A percentile compares a stretch with the other conserved stretches of the same genome.
Conservation (phyloP, 2,888 invertebrate species). For the Stenurella melanura region DNA sequence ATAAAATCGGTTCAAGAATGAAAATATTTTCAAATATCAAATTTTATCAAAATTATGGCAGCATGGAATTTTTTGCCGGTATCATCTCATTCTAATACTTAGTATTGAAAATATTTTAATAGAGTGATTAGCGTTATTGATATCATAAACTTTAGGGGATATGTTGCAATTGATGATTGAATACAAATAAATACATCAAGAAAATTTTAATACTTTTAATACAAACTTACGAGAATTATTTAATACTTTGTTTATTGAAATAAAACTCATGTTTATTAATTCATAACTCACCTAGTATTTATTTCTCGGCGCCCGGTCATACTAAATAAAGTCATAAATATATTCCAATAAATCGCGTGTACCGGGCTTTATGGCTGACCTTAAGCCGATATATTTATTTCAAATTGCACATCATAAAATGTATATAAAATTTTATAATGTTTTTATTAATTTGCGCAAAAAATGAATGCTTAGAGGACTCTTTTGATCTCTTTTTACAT, state of each 20-base stretch:
- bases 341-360: background rate
- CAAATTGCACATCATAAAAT: slow-evolving; percentile 4
- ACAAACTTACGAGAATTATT: slow-evolving; percentile 21
- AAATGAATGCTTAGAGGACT: background rate
- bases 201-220: slow-evolving; percentile 13
- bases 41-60: too few relatives aligned
- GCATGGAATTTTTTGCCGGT: too few relatives aligned
- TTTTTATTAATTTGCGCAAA: background rate
- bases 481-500: background rate
- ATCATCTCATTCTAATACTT: background rate
- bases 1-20: too few relatives aligned
- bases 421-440: background rate
- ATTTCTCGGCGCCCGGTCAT: slow-evolving; percentile 29
- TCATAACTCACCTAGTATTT: slow-evolving; percentile 33
- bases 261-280: slow-evolving; percentile 30
- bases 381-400: slow-evolving; percentile 5
- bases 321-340: slow-evolving; percentile 22
- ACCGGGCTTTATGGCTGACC: background rate
- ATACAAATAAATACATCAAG: background rate
- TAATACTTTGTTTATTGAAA: slow-evolving; percentile 36
- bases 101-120: background rate
- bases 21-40: too few relatives aligned
- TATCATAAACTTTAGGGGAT: background rate
- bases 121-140: background rate
- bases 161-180: background rate